phyloP scores from a whole-genome alignment of 2,888 invertebrate genomes.

The Sarcophaga rosellei region DNA sequence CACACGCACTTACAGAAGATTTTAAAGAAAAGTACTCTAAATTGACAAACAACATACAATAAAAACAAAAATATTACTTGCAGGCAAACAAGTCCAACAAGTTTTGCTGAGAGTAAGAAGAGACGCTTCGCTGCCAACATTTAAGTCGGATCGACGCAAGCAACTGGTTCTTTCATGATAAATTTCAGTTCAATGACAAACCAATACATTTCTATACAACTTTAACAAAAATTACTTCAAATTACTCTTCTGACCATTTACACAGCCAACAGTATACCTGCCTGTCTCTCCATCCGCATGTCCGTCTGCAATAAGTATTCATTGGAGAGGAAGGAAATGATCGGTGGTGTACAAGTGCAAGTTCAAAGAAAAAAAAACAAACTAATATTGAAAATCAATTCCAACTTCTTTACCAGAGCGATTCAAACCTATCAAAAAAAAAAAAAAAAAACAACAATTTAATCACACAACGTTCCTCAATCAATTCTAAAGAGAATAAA shows the following conservation, averaged over 20 bases:
- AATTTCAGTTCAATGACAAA: constrained; percentile 62
- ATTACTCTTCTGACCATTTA: background rate
- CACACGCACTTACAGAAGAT: background rate
- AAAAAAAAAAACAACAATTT: background rate
- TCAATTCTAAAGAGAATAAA: constrained; percentile 8
- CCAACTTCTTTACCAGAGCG: constrained; percentile 15
- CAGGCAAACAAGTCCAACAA: constrained; percentile 57
- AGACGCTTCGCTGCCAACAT: no score
- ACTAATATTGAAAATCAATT: constrained; percentile 13
- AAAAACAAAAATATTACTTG: constrained; percentile 1
- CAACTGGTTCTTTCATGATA: constrained; percentile 54
- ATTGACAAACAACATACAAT: constrained; percentile 41
- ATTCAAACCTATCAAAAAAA: constrained; percentile 5
- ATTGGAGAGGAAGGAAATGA: constrained; percentile 27
- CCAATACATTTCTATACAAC: constrained; percentile 56
- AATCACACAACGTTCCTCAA: constrained; percentile 6
- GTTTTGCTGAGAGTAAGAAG: constrained; percentile 17
- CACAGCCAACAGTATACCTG: background rate
- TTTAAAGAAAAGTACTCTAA: constrained; percentile 34
- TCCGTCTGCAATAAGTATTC: no score
- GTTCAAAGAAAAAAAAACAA: constrained; percentile 3
- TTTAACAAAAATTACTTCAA: constrained; percentile 11
- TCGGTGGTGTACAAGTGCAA: constrained; percentile 11
- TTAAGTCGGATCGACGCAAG: constrained; percentile 6
- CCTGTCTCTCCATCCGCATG: background rate